Evolutionary conservation across 2,888 invertebrate genomes (phyloP).

Genomic region (Linnaemya vulpina): DNA sequence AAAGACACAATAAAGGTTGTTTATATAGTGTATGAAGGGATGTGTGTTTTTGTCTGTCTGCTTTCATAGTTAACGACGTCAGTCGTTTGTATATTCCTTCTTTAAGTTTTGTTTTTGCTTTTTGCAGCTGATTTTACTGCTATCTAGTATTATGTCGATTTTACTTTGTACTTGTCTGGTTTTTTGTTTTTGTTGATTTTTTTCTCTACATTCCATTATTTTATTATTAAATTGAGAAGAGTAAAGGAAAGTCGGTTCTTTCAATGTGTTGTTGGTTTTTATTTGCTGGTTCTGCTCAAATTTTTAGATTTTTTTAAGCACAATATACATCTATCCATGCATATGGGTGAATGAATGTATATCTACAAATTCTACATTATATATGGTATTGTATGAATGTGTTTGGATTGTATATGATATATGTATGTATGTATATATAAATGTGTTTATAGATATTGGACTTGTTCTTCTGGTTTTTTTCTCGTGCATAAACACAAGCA

Average conservation of each 20-base stretch:
- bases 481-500: no score
- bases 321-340: no score
- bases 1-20: slow-evolving; percentile 45
- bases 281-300: slow-evolving; percentile 49
- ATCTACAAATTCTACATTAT: no score
- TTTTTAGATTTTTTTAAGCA: slow-evolving; percentile 41
- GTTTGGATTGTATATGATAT: no score
- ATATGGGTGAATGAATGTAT: no score
- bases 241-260: neutral
- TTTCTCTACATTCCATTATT: slow-evolving; percentile 38
- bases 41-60: slow-evolving; percentile 56
- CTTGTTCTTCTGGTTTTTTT: no score
- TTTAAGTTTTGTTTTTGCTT: neutral
- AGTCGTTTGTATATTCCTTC: slow-evolving; percentile 29
- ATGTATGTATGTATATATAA: no score
- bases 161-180: slow-evolving; percentile 66
- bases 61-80: slow-evolving; percentile 57
- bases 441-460: no score
- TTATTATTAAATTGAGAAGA: slow-evolving; percentile 43
- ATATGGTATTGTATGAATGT: no score
- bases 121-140: slow-evolving; percentile 30
- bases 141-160: slow-evolving; percentile 42
- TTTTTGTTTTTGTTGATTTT: slow-evolving; percentile 20
- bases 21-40: slow-evolving; percentile 32
- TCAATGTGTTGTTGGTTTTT: slow-evolving; percentile 43